Evolutionary conservation across 2,113 vertebrate genomes (phyloP).

Genomic region (Brachionichthys hirsutus): DNA sequence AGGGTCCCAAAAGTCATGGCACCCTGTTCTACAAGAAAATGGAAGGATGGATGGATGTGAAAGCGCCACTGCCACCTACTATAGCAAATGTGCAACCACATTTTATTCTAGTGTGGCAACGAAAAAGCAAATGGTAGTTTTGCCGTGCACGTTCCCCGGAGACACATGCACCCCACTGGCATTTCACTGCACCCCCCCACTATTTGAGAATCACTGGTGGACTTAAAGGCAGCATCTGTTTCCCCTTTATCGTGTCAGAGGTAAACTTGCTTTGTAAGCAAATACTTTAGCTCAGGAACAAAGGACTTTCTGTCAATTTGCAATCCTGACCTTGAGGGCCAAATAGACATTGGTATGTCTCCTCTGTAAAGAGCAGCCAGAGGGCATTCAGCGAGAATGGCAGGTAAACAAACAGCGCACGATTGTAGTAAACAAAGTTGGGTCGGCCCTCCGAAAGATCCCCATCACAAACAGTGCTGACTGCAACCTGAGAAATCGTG

Average conservation of each 20-base stretch:
- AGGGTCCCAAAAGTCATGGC: no score
- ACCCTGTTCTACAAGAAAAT: no score
- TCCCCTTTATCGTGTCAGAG: background rate
- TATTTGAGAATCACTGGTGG: no score
- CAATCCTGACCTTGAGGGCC: conserved; percentile 36
- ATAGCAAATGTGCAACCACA: no score
- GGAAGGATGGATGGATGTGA: no score
- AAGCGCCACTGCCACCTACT: no score
- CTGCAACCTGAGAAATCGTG: background rate
- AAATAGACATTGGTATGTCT: conserved; percentile 7
- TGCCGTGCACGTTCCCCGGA: no score
- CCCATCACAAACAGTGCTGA: background rate
- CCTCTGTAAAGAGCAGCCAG: conserved; percentile 16
- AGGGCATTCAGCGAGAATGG: background rate
- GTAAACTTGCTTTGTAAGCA: conserved; percentile 38
- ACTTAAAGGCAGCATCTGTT: background rate
- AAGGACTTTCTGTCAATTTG: conserved; percentile 32
- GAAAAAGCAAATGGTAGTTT: no score
- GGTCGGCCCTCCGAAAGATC: conserved; percentile 13
- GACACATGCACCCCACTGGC: no score
- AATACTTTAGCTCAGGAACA: conserved; percentile 9
- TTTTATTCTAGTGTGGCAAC: no score
- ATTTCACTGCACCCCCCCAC: no score
- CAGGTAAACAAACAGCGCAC: no score
- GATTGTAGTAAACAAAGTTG: conserved; percentile 8